phyloP scores from a whole-genome alignment of 2,113 vertebrate genomes.

The Rhinoderma darwinii region DNA sequence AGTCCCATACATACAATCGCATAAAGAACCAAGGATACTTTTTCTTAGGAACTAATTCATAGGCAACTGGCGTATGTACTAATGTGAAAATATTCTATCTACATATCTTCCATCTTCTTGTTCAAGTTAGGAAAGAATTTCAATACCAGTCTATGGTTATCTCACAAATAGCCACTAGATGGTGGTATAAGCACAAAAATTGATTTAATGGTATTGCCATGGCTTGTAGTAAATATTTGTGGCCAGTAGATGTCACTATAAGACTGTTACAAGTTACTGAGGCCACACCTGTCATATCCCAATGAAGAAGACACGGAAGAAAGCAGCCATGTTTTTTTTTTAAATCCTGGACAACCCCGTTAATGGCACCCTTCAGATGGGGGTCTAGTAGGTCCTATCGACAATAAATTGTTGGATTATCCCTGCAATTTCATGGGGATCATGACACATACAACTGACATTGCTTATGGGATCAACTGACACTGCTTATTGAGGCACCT shows the following conservation, averaged over 20 bases:
- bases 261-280: not conserved
- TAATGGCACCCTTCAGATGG: no score
- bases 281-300: not conserved
- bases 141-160: not conserved
- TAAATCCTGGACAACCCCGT: no score
- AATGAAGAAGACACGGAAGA: not conserved
- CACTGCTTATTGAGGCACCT: not conserved
- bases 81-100: no score
- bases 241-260: constrained; percentile 12
- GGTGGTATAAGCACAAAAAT: not conserved
- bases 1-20: no score
- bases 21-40: no score
- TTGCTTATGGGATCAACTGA: not conserved
- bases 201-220: not conserved
- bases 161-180: not conserved
- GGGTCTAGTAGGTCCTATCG: no score
- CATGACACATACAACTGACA: not conserved
- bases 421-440: not conserved
- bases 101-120: not conserved
- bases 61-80: no score
- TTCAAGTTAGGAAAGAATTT: no score
- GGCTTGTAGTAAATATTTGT: not conserved
- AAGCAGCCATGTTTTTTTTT: no score
- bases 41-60: no score
- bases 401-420: not conserved